Conservation (phyloP, 2,797 vertebrate genomes). For the Oryzias dopingdopingensis region DNA sequence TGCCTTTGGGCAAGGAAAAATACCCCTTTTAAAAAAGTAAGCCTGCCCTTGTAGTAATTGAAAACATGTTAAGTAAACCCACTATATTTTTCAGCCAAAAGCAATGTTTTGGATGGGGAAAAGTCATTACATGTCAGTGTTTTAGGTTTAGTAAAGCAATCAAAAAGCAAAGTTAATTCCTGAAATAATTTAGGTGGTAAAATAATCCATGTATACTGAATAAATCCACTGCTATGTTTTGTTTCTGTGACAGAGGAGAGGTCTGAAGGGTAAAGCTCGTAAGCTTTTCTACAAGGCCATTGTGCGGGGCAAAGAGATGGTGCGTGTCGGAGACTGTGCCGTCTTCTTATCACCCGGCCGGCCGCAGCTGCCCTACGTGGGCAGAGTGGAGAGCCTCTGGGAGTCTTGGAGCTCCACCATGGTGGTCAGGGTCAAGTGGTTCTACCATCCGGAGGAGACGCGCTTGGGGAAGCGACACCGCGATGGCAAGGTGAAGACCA, state of each 20-base stretch:
- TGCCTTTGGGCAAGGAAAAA: neutral
- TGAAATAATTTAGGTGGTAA: constrained; percentile 15
- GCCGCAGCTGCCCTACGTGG: constrained; percentile 95
- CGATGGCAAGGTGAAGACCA: constrained; percentile 88
- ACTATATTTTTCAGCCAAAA: neutral
- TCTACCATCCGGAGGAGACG: constrained; percentile 98
- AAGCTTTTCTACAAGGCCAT: constrained; percentile 99
- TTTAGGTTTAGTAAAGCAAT: constrained; percentile 22
- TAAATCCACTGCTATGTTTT: constrained; percentile 31
- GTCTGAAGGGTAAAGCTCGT: constrained; percentile 95
- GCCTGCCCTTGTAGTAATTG: neutral
- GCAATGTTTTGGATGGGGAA: constrained; percentile 3
- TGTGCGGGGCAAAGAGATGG: constrained; percentile 91
- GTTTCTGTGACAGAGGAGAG: constrained; percentile 83
- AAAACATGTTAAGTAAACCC: neutral
- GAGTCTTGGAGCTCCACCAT: constrained; percentile 99
- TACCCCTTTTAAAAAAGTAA: neutral
- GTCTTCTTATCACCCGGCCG: constrained; percentile 95
- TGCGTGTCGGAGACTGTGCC: constrained; percentile 92
- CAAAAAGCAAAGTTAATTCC: constrained; percentile 4
- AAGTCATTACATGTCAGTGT: constrained; percentile 5
- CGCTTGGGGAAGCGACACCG: constrained; percentile 93
- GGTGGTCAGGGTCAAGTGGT: constrained; percentile 99
- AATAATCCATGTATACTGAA: constrained; percentile 20
- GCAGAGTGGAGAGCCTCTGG: constrained; percentile 97